A percentile compares a stretch with the other conserved stretches of the same genome.
These are phyloP conservation scores for Alfaro cultratus DNA, from an alignment of 2,797 vertebrate genomes.

Conservation along the genomic window DNA sequence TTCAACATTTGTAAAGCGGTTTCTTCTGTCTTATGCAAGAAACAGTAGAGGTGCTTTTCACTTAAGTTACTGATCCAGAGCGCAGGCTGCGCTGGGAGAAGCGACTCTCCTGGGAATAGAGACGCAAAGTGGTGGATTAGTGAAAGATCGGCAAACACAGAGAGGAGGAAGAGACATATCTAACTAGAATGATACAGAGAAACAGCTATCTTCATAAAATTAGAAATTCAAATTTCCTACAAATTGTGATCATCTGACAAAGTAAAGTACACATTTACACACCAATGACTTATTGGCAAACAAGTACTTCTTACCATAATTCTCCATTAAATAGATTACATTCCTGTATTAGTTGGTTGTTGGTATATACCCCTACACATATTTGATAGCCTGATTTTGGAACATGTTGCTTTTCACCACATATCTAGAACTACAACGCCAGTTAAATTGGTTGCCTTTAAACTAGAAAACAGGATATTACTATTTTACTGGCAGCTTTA, in stretches of 20 bases:
- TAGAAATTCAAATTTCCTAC: neutral
- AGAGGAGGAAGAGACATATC: neutral
- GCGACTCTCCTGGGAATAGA: neutral
- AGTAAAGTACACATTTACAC: neutral
- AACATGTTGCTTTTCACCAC: neutral
- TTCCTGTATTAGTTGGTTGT: neutral
- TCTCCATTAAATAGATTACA: neutral
- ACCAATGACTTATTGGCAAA: neutral
- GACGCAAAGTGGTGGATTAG: neutral
- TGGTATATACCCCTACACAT: neutral
- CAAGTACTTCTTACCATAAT: neutral
- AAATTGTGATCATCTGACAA: neutral
- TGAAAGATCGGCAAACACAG: neutral
- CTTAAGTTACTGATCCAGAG: neutral
- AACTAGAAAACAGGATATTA: neutral
- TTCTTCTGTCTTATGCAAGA: neutral
- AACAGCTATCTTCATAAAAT: neutral
- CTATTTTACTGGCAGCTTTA: slow-evolving; percentile 1
- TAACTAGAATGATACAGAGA: neutral
- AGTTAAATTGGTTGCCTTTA: neutral
- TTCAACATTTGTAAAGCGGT: neutral
- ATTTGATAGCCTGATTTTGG: neutral
- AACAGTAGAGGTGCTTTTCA: neutral
- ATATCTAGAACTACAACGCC: neutral
- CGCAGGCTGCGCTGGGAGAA: neutral